A percentile compares a stretch with the other conserved stretches of the same genome.
phyloP scores from a whole-genome alignment of 2,113 vertebrate genomes.

The Isurus oxyrinchus region DNA sequence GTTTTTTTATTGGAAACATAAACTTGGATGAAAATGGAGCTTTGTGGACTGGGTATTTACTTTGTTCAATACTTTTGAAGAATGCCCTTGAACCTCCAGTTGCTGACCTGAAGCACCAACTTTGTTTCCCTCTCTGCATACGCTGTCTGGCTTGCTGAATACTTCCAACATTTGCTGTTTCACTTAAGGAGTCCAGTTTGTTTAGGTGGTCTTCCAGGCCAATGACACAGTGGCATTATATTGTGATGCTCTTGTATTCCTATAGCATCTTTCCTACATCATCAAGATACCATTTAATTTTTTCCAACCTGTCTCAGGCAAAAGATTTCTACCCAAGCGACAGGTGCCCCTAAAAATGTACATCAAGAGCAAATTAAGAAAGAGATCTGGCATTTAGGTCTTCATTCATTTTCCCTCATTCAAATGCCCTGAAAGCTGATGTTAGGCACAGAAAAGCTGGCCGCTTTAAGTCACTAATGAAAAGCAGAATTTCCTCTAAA shows the following conservation, averaged over 20 bases:
- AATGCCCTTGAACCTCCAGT: too few species aligned
- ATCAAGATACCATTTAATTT: not conserved
- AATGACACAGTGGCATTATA: not conserved
- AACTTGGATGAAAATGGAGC: too few species aligned
- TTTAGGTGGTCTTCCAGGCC: not conserved
- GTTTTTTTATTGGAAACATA: too few species aligned
- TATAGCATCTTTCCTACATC: not conserved
- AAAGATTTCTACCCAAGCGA: not conserved
- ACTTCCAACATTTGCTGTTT: not conserved
- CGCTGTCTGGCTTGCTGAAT: not conserved
- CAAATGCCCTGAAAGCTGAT: too few species aligned
- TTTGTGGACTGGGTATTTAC: too few species aligned
- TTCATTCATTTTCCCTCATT: too few species aligned
- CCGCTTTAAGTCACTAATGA: too few species aligned
- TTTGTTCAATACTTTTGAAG: too few species aligned
- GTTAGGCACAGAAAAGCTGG: too few species aligned
- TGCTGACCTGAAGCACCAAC: not conserved
- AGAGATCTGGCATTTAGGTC: too few species aligned
- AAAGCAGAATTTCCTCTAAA: not conserved
- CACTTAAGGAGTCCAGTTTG: not conserved
- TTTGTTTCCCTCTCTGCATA: not conserved
- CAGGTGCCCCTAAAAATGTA: not conserved
- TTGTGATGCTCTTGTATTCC: too few species aligned
- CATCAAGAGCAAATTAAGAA: not conserved
- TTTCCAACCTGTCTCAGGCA: not conserved